Conservation (phyloP, 2,888 invertebrate genomes). For the Drosophila greeni region DNA sequence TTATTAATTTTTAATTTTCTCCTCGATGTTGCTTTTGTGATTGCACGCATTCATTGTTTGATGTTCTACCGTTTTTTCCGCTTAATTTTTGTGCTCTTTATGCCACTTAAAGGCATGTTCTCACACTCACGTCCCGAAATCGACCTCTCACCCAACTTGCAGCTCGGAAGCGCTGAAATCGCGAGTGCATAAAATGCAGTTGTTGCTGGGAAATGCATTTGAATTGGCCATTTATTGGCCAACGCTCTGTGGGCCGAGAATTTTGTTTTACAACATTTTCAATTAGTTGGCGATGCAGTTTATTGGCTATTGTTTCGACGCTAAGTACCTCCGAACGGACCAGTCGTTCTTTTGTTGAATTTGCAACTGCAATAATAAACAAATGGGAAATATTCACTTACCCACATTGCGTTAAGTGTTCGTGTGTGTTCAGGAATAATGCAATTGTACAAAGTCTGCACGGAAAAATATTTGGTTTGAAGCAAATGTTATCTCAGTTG, state of each 20-base stretch:
- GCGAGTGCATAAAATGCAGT: conserved; percentile 31
- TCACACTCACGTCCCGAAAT: conserved; percentile 10
- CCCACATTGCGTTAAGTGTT: conserved; percentile 19
- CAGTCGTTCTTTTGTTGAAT: conserved; percentile 31
- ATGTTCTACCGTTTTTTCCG: conserved; percentile 29
- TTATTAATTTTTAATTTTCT: conserved; percentile 52
- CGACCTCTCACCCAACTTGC: not conserved
- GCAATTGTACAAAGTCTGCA: not conserved
- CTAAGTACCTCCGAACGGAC: conserved; percentile 55
- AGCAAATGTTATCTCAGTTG: not conserved
- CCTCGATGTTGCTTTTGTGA: conserved; percentile 38
- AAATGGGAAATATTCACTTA: conserved; percentile 28
- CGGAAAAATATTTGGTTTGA: not conserved
- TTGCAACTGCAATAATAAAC: conserved; percentile 52
- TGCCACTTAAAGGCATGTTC: conserved; percentile 32
- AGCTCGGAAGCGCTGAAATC: conserved; percentile 8
- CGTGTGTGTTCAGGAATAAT: not conserved
- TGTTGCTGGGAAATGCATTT: conserved; percentile 45
- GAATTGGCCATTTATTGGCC: conserved; percentile 57
- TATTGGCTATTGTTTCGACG: conserved; percentile 71
- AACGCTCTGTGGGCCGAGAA: conserved; percentile 61
- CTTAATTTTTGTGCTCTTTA: conserved; percentile 19
- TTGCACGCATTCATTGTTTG: conserved; percentile 23
- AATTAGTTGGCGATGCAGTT: conserved; percentile 70
- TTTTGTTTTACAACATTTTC: conserved; percentile 67